These are phyloP conservation scores for Columba livia DNA, from an alignment of 2,113 vertebrate species.

Conservation along the genomic window DNA sequence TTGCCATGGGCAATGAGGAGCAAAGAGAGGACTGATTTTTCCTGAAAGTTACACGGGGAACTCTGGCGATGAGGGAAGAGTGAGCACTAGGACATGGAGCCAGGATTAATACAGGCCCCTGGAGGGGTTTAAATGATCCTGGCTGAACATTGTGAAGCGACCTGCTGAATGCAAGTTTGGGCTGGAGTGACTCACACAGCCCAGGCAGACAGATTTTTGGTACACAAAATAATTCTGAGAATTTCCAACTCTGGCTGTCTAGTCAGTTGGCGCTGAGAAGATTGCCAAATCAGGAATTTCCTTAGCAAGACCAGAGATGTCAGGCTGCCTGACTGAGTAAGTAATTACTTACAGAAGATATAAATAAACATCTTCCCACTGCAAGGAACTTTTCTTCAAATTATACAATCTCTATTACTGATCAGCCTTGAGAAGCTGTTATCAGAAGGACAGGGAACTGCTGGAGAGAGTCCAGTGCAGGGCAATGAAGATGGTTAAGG, in stretches of 20 bases:
- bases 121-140: not conserved
- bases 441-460: not conserved
- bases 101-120: not conserved
- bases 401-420: not conserved
- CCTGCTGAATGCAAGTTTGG: not conserved
- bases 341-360: not conserved
- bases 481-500: too few species aligned
- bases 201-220: not conserved
- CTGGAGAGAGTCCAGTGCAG: too few species aligned
- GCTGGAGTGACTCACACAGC: not conserved
- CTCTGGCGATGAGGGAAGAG: not conserved
- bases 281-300: not conserved
- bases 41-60: not conserved
- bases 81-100: not conserved
- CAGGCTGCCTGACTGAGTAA: not conserved
- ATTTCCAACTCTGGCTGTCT: not conserved
- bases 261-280: rapidly evolving
- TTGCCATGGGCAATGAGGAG: not conserved
- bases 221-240: not conserved
- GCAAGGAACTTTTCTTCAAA: not conserved
- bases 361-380: not conserved
- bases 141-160: not conserved
- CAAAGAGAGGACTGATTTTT: not conserved
- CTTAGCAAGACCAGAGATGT: not conserved
- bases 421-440: not conserved